These are phyloP conservation scores for Carassius gibelio DNA, from an alignment of 2,113 vertebrate species.

Conservation along the genomic window DNA sequence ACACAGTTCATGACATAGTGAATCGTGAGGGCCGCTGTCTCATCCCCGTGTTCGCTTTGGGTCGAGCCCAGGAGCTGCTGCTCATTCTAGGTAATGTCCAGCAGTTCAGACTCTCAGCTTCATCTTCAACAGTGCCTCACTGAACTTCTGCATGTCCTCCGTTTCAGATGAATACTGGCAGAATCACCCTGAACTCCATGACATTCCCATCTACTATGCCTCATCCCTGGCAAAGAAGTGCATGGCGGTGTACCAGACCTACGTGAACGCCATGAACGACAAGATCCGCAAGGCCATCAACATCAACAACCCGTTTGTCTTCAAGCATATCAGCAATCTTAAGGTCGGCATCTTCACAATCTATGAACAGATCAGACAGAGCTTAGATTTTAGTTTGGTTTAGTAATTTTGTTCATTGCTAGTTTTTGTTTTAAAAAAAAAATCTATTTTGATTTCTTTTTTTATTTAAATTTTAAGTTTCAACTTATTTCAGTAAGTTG, in stretches of 20 bases:
- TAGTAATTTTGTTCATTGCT: background rate
- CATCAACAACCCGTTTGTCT: constrained; percentile 98
- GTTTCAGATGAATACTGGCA: constrained; percentile 96
- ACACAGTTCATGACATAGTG: constrained; percentile 95
- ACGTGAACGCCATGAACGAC: constrained; percentile 98
- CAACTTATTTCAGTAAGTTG: no score
- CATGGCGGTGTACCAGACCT: constrained; percentile 98
- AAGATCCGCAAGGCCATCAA: constrained; percentile 99
- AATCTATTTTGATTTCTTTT: no score
- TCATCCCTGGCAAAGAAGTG: constrained; percentile 97
- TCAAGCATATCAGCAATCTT: constrained; percentile 98
- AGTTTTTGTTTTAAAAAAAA: no score
- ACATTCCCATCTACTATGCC: constrained; percentile 97
- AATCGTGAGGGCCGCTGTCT: constrained; percentile 93
- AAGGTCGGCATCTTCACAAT: constrained; percentile 78
- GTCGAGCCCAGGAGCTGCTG: constrained; percentile 93
- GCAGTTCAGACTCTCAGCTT: background rate
- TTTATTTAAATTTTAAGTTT: no score
- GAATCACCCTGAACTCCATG: constrained; percentile 97
- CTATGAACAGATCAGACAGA: background rate
- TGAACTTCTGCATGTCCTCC: background rate
- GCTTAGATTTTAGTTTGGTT: background rate
- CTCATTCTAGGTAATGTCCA: constrained; percentile 86
- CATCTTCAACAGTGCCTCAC: background rate
- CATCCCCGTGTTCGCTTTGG: constrained; percentile 94